Evolutionary conservation across 2,797 vertebrate species (phyloP).

Genomic region (Chelonia mydas): DNA sequence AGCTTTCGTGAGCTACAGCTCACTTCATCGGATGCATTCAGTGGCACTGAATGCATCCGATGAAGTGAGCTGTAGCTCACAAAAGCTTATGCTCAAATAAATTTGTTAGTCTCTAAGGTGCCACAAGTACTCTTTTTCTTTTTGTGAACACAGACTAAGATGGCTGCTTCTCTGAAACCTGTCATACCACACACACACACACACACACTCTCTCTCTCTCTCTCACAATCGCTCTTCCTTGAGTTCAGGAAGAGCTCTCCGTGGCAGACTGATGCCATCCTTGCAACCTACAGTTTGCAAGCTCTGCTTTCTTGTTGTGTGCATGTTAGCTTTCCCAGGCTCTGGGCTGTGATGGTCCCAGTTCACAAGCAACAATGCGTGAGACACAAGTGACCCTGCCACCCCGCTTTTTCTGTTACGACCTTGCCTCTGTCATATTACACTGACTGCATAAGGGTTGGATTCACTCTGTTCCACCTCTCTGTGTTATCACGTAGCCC

Average conservation of each 20-base stretch:
- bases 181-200: neutral
- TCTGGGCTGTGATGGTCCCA: neutral
- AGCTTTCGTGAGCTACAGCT: no score
- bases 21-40: no score
- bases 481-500: fast-evolving
- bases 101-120: no score
- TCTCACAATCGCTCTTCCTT: neutral
- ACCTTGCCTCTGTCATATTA: neutral
- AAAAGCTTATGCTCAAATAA: no score
- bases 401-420: neutral
- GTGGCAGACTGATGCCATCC: neutral
- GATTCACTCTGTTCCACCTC: fast-evolving
- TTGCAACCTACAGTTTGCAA: neutral
- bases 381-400: neutral
- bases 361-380: neutral
- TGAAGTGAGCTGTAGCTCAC: no score
- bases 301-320: neutral
- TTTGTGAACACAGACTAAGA: no score
- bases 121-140: no score
- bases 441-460: fast-evolving
- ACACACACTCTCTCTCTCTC: neutral
- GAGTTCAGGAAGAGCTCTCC: neutral
- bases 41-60: no score
- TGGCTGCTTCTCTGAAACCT: no score
- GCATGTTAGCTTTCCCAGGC: neutral